Evolutionary conservation across 1,140 invertebrate genomes (phyloP).

Genomic region (Caenorhabditis latens): DNA sequence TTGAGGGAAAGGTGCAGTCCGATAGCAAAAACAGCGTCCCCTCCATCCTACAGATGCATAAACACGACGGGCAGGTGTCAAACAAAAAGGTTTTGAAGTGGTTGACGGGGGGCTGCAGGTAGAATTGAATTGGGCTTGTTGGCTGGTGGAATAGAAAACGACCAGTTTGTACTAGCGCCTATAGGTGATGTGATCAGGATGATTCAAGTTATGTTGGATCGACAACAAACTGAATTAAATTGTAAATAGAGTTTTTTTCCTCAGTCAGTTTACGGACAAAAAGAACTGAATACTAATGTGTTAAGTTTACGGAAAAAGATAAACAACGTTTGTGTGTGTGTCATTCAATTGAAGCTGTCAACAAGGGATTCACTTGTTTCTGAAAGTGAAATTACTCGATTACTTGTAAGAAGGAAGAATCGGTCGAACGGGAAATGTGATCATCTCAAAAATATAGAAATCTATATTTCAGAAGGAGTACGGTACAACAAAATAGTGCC

Average conservation of each 20-base stretch:
- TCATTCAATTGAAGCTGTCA: constrained; percentile 16
- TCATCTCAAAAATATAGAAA: too few relatives aligned
- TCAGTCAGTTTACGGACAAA: background rate
- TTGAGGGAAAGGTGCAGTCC: constrained; percentile 10
- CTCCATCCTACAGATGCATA: constrained; percentile 17
- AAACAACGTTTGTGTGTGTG: constrained; percentile 11
- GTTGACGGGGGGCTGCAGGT: constrained; percentile 48
- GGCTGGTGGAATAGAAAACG: background rate
- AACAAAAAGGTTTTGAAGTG: constrained; percentile 52
- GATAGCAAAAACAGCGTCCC: constrained; percentile 28
- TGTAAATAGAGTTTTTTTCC: constrained; percentile 26
- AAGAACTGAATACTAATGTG: constrained; percentile 36
- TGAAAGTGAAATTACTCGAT: too few relatives aligned
- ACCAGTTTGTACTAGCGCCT: constrained; percentile 34
- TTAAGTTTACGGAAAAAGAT: constrained; percentile 25
- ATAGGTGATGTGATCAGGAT: constrained; percentile 55
- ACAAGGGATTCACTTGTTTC: background rate
- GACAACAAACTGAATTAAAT: constrained; percentile 42
- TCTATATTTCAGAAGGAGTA: background rate
- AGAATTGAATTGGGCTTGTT: constrained; percentile 50
- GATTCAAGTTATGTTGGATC: constrained; percentile 5
- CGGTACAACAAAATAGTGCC: background rate
- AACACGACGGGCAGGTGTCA: constrained; percentile 45
- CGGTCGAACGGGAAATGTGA: too few relatives aligned
- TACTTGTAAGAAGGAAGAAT: too few relatives aligned